Conservation (phyloP, 2,797 vertebrate genomes). For the Pelodytes ibericus region DNA sequence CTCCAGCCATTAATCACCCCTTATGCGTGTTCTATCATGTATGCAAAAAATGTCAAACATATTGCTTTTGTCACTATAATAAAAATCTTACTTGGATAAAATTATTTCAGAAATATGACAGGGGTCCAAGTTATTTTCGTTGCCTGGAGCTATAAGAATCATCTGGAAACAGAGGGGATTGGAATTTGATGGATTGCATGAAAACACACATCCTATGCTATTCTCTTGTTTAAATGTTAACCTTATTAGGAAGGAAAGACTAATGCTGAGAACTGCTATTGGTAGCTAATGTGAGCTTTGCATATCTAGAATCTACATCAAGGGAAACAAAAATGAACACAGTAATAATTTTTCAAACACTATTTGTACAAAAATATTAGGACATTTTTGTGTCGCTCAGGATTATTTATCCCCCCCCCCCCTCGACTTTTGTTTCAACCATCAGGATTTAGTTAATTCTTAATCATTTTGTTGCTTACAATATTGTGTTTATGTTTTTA, state of each 20-base stretch:
- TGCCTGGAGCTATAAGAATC: conserved; percentile 37
- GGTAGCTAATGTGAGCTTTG: conserved; percentile 6
- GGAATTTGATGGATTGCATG: conserved; percentile 52
- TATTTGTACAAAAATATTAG: background rate
- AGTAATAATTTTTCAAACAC: background rate
- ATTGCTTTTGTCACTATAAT: conserved; percentile 48
- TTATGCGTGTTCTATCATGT: conserved; percentile 28
- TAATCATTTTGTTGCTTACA: too few relatives aligned
- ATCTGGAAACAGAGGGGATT: conserved; percentile 37
- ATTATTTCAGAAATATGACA: conserved; percentile 51
- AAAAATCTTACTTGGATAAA: conserved; percentile 49
- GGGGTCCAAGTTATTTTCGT: conserved; percentile 33
- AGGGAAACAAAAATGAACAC: background rate
- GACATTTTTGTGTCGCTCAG: too few relatives aligned
- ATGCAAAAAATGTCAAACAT: conserved; percentile 44
- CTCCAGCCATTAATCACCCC: conserved; percentile 48
- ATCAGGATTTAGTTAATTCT: too few relatives aligned
- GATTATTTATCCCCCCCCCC: too few relatives aligned
- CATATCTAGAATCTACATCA: background rate
- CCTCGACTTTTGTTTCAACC: too few relatives aligned
- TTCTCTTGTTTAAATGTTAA: conserved; percentile 47
- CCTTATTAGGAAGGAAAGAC: conserved; percentile 19
- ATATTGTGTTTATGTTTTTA: too few relatives aligned
- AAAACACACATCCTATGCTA: conserved; percentile 27
- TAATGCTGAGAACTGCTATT: conserved; percentile 23